Base-by-base conservation (phyloP, 2,113 vertebrate species). In the Noturus placidus region DNA sequence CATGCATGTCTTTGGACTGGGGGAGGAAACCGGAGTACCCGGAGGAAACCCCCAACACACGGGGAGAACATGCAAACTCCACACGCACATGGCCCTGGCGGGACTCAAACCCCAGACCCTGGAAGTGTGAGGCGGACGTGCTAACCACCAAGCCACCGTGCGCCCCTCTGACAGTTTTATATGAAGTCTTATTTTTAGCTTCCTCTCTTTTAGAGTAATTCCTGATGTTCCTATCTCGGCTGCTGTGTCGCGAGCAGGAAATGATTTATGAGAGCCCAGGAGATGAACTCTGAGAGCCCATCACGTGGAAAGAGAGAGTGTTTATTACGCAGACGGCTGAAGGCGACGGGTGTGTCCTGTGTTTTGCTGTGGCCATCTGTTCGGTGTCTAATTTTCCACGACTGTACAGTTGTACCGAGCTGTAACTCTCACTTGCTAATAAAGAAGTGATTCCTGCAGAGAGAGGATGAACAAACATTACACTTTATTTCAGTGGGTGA, bases 271-370 rank as follows among this genome's bases (percentile, higher is more conserved):
- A 74, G 70, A n/a, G n/a, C n/a, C n/a, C 70, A 42, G 9, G 70
- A n/a, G n/a, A n/a, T n/a, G n/a, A 74, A 25, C 7, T 15, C 67
- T 35, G 67, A 70, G 67, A 35, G 30, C 67, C 4, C 15, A 70
- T 19, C 33, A 20, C 2, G 17, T 70, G 67, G 52, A 61, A 20
- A 33, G 56, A 54, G 52, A 54, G 13, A 54, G 52, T 14, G 52
- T 5, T 14, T 76, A n/a, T 50, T 46, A 46, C 35, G 25, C 38
- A 77, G 42, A 77, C 22, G 4, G 74, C 10, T 77, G 74, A 50
- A 77, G 74, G 74, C 50, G 74, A 77, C 38, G 42, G 74, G 74
- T 5, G 74, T 77, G 74, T 77, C 74, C 74, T 50, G 74, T 50
- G 22, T 50, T 42, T 25, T 5, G 42, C 74, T 77, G 42, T 50